A percentile compares a stretch with the other conserved stretches of the same genome.
phyloP scores from a whole-genome alignment of 2,797 vertebrate genomes.

The Macrochelys suwanniensis region DNA sequence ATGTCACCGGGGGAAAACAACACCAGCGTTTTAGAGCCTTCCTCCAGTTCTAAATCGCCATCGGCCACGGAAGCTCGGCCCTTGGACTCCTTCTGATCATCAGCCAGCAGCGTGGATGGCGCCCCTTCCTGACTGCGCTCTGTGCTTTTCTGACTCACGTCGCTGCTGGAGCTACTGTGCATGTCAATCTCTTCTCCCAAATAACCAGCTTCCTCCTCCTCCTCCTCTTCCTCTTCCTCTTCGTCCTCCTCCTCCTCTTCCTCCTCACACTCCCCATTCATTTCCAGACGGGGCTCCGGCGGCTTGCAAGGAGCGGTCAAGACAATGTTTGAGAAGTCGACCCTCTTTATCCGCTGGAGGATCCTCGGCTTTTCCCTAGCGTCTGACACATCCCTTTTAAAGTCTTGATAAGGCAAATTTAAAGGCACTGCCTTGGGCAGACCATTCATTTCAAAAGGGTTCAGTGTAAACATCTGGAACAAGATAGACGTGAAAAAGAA shows the following conservation, averaged over 20 bases:
- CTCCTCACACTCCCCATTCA: conserved; percentile 77
- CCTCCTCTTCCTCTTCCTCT: conserved; percentile 66
- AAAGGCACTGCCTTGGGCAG: conserved; percentile 85
- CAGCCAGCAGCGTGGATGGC: conserved; percentile 92
- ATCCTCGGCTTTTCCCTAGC: conserved; percentile 87
- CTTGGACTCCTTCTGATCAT: conserved; percentile 89
- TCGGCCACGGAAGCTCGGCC: conserved; percentile 90
- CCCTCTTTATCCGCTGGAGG: conserved; percentile 85
- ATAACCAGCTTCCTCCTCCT: conserved; percentile 68
- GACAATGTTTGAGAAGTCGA: conserved; percentile 92
- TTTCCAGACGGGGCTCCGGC: conserved; percentile 84
- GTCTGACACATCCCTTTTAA: conserved; percentile 84
- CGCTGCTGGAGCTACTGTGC: conserved; percentile 89
- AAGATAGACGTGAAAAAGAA: conserved; percentile 63
- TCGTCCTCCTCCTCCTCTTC: conserved; percentile 60
- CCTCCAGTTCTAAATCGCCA: conserved; percentile 93
- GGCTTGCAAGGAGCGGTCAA: conserved; percentile 84
- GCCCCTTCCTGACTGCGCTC: conserved; percentile 93
- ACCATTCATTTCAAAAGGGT: conserved; percentile 84
- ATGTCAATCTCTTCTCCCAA: conserved; percentile 85
- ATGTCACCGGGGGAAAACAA: conserved; percentile 96
- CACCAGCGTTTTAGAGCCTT: conserved; percentile 96
- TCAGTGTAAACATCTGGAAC: conserved; percentile 83
- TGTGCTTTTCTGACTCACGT: conserved; percentile 91
- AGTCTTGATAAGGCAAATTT: conserved; percentile 86